Evolutionary conservation across 2,797 vertebrate genomes (phyloP).

Genomic region (Gastrophryne carolinensis): DNA sequence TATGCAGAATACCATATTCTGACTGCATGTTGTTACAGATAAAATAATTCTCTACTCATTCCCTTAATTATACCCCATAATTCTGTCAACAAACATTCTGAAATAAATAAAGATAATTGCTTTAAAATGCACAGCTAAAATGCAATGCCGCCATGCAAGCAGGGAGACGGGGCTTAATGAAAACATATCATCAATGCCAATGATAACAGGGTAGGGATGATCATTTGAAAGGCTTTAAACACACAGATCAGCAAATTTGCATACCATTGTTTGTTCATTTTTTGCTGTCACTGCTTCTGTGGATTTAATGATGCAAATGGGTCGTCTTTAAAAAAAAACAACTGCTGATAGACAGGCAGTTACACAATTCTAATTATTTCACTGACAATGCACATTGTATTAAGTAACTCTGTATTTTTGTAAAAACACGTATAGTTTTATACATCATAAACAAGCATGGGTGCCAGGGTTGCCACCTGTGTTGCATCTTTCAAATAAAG

Average conservation of each 20-base stretch:
- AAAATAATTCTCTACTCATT: conserved; percentile 2
- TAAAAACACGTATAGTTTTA: too few relatives aligned
- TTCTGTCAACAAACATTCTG: conserved; percentile 42
- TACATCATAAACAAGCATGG: too few relatives aligned
- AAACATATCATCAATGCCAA: conserved; percentile 24
- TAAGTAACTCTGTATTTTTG: neutral
- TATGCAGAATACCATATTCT: neutral
- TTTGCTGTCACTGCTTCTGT: neutral
- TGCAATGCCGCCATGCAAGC: conserved; percentile 5
- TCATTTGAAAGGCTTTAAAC: conserved; percentile 11
- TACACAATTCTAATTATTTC: neutral
- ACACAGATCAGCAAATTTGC: neutral
- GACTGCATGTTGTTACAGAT: conserved; percentile 6
- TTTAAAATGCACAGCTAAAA: conserved; percentile 16
- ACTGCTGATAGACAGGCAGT: neutral
- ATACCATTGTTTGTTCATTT: neutral
- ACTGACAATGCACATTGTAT: neutral
- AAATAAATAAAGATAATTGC: conserved; percentile 18
- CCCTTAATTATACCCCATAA: conserved; percentile 7
- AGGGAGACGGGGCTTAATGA: conserved; percentile 21
- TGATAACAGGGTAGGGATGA: conserved; percentile 4
- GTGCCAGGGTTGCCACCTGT: too few relatives aligned
- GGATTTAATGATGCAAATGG: conserved; percentile 1
- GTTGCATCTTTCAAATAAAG: too few relatives aligned
- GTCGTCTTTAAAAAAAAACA: neutral